phyloP scores from a whole-genome alignment of 2,888 invertebrate genomes.

The Homarus gammarus region DNA sequence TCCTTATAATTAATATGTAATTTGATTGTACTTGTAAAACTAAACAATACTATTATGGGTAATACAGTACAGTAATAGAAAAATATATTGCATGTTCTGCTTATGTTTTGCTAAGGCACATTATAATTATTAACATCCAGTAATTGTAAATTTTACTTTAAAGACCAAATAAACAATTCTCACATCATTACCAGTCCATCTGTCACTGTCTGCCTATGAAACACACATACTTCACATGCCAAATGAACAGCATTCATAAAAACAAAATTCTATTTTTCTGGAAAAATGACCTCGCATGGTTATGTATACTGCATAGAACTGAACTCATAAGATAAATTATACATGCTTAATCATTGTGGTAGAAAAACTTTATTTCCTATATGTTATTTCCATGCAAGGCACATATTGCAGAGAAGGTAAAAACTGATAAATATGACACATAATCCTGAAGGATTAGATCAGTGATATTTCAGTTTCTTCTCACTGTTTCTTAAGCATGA shows the following conservation, averaged over 20 bases:
- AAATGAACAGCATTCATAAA: background rate
- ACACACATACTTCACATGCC: background rate
- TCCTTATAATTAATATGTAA: background rate
- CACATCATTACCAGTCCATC: no score
- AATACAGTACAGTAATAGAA: conserved; percentile 4
- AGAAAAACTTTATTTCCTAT: no score
- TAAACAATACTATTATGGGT: background rate
- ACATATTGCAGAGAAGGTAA: background rate
- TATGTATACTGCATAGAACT: background rate
- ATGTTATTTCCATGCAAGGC: background rate
- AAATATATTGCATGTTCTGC: background rate
- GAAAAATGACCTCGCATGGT: background rate
- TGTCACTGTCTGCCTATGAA: no score
- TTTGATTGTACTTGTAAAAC: background rate
- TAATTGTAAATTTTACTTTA: background rate
- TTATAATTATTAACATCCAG: background rate
- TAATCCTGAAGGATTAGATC: background rate
- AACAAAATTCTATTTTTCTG: background rate
- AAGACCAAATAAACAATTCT: no score
- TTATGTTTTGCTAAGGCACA: conserved; percentile 8
- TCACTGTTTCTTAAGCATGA: conserved; percentile 15
- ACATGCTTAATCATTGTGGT: background rate
- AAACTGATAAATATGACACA: background rate
- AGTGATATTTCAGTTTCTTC: background rate
- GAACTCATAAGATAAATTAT: background rate